Base-by-base conservation (phyloP, 2,797 vertebrate species). In the Triplophysa yarkandensis region DNA sequence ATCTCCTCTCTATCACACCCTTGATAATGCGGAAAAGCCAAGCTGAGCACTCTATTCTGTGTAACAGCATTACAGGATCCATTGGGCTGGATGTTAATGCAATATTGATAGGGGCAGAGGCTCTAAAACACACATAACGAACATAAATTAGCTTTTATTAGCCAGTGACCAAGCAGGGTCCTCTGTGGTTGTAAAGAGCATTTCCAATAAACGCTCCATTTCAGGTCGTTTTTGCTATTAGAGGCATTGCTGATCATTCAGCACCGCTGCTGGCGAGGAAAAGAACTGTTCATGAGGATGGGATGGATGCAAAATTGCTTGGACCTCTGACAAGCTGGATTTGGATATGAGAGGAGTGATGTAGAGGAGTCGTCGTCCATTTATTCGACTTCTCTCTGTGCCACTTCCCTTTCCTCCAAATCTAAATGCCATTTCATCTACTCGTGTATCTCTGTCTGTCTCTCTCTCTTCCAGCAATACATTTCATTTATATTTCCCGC, bases 91-190 rank as follows among this genome's bases (percentile, higher is more conserved):
- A 79, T 68, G 60, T 68, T 83, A 83, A 83, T 80, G 78, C 76
- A 80, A 83, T 80, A 78, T 77, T 83, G 69, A 83, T 77, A 74
- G 78, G 77, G 71, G 74, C 76, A 71, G 72, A 77, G 78, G 62
- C 76, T 78, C 76, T 76, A 72, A 73, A 80, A 78, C 73, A 82
- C 71, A 77, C 66, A 78, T 68, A 61, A 71, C 72, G 55, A 71
- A 80, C 79, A 83, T 80, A 80, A 83, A 80, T 83, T 78, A 80
- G 79, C 76, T 83, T 80, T 83, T 83, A 83, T 83, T 83, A 83
- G 79, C 66, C 76, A 60, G 60, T 80, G 70, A 71, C 70, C 79
- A 81, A 76, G 41, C 77, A 71, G 79, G 73, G 73, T 62, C 69
- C 76, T 73, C 72, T 74, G 79, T 32, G 79, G 73, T 80, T 71